phyloP scores from a whole-genome alignment of 2,888 invertebrate genomes.

The Operophtera brumata region DNA sequence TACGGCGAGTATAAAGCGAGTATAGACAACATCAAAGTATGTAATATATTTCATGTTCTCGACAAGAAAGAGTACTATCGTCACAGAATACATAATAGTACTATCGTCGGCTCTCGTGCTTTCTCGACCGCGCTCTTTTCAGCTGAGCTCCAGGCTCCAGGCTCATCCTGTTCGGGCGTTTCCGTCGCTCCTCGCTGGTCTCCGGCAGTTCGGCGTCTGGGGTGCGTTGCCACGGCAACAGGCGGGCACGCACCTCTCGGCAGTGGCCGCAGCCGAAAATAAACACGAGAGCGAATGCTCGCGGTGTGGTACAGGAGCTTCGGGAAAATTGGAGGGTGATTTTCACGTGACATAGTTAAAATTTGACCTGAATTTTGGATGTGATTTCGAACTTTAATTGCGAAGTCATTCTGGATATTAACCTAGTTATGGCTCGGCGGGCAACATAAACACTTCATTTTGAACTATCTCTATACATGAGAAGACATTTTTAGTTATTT shows the following conservation, averaged over 20 bases:
- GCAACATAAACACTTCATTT: no score
- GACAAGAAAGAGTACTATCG: no score
- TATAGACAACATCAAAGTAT: no score
- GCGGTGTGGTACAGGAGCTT: constrained; percentile 42
- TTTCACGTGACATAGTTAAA: constrained; percentile 30
- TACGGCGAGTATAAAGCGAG: no score
- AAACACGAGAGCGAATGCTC: constrained; percentile 62
- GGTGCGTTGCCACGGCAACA: constrained; percentile 70
- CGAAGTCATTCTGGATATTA: neutral
- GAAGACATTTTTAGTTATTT: no score
- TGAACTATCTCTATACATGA: no score
- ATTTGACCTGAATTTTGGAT: constrained; percentile 17
- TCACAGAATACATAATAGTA: no score
- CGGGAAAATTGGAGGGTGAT: constrained; percentile 32
- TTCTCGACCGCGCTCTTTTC: neutral
- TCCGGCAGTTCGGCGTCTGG: constrained; percentile 62
- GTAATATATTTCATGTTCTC: no score
- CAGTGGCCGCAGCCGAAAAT: constrained; percentile 68
- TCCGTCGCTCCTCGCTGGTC: constrained; percentile 48
- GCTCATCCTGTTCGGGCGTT: constrained; percentile 41
- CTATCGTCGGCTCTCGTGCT: no score
- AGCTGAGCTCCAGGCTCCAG: constrained; percentile 22
- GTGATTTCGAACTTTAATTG: neutral
- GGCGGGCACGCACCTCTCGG: constrained; percentile 59
- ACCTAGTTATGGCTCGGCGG: no score